Conservation (phyloP, 2,888 invertebrate species). For the Thera obeliscata region DNA sequence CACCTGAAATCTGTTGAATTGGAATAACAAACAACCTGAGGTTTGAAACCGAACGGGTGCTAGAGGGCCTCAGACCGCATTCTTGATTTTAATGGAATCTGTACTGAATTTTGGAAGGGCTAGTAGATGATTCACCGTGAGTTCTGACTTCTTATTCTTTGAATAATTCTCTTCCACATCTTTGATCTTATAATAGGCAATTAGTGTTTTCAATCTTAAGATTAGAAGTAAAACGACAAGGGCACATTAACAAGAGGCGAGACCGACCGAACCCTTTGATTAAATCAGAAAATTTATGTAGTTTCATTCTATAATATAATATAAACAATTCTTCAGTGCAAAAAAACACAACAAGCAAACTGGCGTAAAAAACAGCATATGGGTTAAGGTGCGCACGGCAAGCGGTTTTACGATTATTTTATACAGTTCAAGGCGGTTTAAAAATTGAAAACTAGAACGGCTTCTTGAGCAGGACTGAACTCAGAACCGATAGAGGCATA, state of each 20-base stretch:
- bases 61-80: neutral
- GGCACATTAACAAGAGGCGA: too few relatives aligned
- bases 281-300: neutral
- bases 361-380: conserved; percentile 25
- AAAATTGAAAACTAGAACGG: conserved; percentile 28
- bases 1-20: conserved; percentile 24
- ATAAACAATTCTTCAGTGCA: neutral
- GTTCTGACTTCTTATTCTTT: too few relatives aligned
- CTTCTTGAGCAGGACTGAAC: conserved; percentile 20
- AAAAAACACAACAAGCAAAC: neutral
- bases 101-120: neutral
- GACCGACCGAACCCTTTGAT: neutral
- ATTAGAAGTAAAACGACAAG: too few relatives aligned
- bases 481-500: conserved; percentile 5
- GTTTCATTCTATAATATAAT: too few relatives aligned
- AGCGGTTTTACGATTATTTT: conserved; percentile 28
- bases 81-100: neutral
- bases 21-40: conserved; percentile 3
- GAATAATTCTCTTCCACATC: too few relatives aligned
- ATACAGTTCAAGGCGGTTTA: conserved; percentile 35
- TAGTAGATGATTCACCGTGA: neutral
- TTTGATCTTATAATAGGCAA: too few relatives aligned
- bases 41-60: neutral
- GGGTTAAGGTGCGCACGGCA: conserved; percentile 37
- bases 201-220: too few relatives aligned